These are phyloP conservation scores for Uropsilus gracilis DNA, from an alignment of 2,113 vertebrate species.

Conservation along the genomic window DNA sequence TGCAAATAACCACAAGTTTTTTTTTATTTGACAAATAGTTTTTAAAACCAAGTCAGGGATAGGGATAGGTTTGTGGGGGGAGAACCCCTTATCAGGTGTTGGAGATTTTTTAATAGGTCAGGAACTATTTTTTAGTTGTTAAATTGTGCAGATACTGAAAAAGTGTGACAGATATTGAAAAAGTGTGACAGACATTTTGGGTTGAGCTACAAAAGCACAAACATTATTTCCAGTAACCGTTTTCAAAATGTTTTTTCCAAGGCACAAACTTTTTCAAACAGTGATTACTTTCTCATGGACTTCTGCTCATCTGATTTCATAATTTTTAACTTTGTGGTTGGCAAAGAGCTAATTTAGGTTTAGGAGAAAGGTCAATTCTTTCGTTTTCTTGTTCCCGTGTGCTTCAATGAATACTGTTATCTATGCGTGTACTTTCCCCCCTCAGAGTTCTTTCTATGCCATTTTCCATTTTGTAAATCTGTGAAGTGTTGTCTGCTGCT, in stretches of 20 bases:
- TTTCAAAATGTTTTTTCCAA: background rate
- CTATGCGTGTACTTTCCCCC: background rate
- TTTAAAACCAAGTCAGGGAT: background rate
- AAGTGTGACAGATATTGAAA: background rate
- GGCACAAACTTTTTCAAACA: background rate
- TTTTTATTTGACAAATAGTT: background rate
- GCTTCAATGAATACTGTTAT: background rate
- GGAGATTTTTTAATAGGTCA: background rate
- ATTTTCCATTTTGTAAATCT: background rate
- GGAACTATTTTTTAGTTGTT: conserved; percentile 29
- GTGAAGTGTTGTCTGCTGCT: background rate
- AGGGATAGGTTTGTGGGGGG: too few species aligned
- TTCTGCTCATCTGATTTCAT: background rate
- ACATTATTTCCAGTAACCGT: background rate
- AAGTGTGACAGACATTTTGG: background rate
- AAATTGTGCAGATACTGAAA: background rate
- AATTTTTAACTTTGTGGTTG: conserved; percentile 21
- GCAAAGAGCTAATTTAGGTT: background rate
- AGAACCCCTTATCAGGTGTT: background rate
- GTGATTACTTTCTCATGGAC: background rate
- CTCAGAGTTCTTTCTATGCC: background rate
- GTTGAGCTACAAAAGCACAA: conserved; percentile 51
- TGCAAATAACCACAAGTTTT: background rate
- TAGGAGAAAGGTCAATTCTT: background rate
- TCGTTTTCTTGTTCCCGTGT: background rate